These are phyloP conservation scores for Hydra vulgaris DNA, from an alignment of 30 jellyfish, hydroid and myxozoan genomes.

Conservation along the genomic window DNA sequence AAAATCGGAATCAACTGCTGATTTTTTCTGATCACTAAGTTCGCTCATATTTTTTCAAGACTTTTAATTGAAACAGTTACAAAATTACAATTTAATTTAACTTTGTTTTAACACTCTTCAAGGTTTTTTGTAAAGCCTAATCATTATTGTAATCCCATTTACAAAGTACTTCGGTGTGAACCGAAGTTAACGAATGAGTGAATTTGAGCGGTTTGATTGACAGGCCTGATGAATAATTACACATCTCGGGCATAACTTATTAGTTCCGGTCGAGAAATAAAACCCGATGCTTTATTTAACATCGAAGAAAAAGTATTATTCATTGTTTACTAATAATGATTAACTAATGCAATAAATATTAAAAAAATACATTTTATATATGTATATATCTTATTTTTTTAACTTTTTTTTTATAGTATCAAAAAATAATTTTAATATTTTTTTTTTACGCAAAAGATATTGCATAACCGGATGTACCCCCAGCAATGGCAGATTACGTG, in stretches of 20 bases:
- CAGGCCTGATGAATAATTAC: conserved; percentile 13
- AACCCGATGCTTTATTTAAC: neutral
- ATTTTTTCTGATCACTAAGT: neutral
- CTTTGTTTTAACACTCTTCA: neutral
- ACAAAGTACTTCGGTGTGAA: neutral
- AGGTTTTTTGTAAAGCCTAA: neutral
- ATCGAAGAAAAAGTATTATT: neutral
- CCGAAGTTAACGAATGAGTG: conserved; percentile 11
- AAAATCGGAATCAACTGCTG: neutral
- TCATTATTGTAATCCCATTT: neutral
- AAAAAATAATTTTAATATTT: too few relatives aligned
- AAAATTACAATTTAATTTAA: neutral
- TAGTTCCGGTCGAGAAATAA: conserved; percentile 3
- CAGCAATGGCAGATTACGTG: conserved; percentile 1
- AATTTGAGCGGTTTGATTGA: conserved; percentile 16
- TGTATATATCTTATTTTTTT: neutral
- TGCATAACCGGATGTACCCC: conserved; percentile 6
- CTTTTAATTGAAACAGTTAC: neutral
- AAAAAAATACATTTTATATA: neutral
- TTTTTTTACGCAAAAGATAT: neutral
- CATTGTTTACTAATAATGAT: neutral
- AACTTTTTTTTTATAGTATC: neutral
- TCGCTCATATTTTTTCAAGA: neutral
- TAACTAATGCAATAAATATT: neutral
- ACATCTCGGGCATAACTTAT: conserved; percentile 12